A percentile compares a stretch with the other conserved stretches of the same genome.
phyloP scores from a whole-genome alignment of 37 sponge, comb jelly and placozoan species.

The Eunapius fragilis region DNA sequence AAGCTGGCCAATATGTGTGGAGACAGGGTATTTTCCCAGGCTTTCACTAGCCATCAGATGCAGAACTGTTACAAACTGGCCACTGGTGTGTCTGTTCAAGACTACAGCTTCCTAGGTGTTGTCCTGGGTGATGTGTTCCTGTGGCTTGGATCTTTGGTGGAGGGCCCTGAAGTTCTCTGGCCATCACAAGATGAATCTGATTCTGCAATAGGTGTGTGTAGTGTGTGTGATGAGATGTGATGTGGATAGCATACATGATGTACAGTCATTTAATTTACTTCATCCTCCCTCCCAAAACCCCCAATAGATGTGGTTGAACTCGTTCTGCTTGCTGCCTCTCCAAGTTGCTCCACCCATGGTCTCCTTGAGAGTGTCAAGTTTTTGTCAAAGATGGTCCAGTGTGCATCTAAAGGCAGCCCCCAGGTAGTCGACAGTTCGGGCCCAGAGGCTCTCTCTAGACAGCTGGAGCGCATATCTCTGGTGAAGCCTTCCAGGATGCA shows the following conservation, averaged over 20 bases:
- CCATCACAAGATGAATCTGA: constrained; percentile 2
- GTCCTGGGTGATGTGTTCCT: constrained; percentile 44
- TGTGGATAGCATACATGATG: too few species aligned
- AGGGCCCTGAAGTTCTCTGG: not conserved
- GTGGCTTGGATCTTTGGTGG: constrained; percentile 29
- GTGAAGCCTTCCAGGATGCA: not conserved
- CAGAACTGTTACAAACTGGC: constrained; percentile 10
- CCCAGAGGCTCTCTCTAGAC: not conserved
- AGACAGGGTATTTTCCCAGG: constrained; percentile 9
- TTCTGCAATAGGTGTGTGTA: too few species aligned
- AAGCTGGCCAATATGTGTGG: constrained; percentile 1
- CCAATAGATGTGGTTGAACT: constrained; percentile 5
- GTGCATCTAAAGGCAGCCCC: not conserved
- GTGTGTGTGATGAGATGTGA: too few species aligned
- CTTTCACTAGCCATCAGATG: constrained; percentile 14
- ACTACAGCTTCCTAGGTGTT: constrained; percentile 22
- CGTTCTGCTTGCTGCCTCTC: not conserved
- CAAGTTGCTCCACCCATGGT: not conserved
- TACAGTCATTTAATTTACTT: too few species aligned
- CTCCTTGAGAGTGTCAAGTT: constrained; percentile 14
- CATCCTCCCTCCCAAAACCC: too few species aligned
- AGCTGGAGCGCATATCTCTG: not conserved
- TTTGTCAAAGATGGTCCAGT: not conserved
- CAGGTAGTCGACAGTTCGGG: not conserved
- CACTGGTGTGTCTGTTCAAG: constrained; percentile 2